phyloP scores from a whole-genome alignment of 2,888 invertebrate species.

The Hydrotaea cyrtoneurina region DNA sequence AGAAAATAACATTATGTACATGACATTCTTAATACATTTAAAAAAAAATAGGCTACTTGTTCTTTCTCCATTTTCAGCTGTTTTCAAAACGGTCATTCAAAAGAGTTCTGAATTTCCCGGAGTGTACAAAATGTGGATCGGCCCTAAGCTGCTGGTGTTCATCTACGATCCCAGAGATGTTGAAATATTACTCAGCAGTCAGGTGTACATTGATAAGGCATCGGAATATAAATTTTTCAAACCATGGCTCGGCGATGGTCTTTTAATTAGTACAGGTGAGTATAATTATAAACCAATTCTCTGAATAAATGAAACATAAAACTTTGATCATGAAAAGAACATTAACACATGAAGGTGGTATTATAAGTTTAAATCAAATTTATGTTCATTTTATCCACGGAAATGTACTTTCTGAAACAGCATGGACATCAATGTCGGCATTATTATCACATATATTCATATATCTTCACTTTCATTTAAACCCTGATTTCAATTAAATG shows the following conservation, averaged over 20 bases:
- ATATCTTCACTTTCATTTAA: too few species aligned
- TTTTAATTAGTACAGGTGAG: conserved; percentile 89
- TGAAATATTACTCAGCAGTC: conserved; percentile 89
- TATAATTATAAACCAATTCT: conserved; percentile 49
- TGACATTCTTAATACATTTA: too few species aligned
- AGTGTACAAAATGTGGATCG: conserved; percentile 88
- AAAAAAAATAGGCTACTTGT: not conserved
- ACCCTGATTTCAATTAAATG: too few species aligned
- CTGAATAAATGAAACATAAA: too few species aligned
- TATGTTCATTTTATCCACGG: too few species aligned
- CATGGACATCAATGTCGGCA: too few species aligned
- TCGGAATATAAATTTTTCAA: conserved; percentile 90
- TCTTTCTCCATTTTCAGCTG: conserved; percentile 82
- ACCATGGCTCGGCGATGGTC: conserved; percentile 92
- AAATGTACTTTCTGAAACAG: too few species aligned
- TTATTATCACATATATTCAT: too few species aligned
- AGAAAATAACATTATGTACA: too few species aligned
- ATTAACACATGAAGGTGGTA: too few species aligned
- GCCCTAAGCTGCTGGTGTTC: conserved; percentile 88
- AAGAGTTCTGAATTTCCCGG: conserved; percentile 82
- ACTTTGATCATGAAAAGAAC: too few species aligned
- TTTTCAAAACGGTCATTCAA: conserved; percentile 84
- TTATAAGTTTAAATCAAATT: too few species aligned
- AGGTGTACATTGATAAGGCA: conserved; percentile 90
- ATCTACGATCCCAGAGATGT: conserved; percentile 89